Base-by-base conservation (phyloP, 2,888 invertebrate species). In the Malachius bipustulatus region DNA sequence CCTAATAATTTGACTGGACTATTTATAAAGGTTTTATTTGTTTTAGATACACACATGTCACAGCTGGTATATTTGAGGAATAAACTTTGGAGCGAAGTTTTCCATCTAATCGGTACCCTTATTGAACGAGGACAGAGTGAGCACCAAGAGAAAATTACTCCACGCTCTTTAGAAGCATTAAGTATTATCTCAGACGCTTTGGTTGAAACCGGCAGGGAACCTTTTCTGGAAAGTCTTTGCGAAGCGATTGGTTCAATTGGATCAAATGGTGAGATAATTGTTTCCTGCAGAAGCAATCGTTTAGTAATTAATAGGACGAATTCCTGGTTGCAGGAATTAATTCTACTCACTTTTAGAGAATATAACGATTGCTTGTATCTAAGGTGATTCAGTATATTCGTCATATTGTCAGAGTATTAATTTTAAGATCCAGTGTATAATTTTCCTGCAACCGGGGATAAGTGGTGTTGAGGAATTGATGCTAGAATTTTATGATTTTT, bases 51-150 rank as follows among this genome's bases (percentile, higher is more conserved):
- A 2, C 36, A 56, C 32, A 51, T 57, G 16, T 49, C 59, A 1
- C 60, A 63, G 35, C 43, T 69, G 28, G 31, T 62, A 4, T 62
- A 60, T 41, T 45, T 70, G n/a, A 59, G 66, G n/a, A 67, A 68
- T 39, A 57, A 55, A 47, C 42, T 70, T 2, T 66, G 65, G 64
- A 60, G 56, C 6, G 64, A 65, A 47, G 57, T 68, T 19, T 69
- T 65, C 42, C 59, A 62, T 41, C 58, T 70, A 24, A 45, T 69
- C 28, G 55, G 60, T 6, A 52, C 56, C 2, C 44, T 69, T 10
- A 51, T 65, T 10, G 49, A 52, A 32, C 36, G 33, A 26, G 35
- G 37, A 14, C 34, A 34, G 4, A 35, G 35, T 6, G 40, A 44
- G n/a, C 35, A 35, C 3, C 38, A 41, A 29, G 36, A 36, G 9